phyloP scores from a whole-genome alignment of 2,888 invertebrate genomes.

The Nymphalis c-album region DNA sequence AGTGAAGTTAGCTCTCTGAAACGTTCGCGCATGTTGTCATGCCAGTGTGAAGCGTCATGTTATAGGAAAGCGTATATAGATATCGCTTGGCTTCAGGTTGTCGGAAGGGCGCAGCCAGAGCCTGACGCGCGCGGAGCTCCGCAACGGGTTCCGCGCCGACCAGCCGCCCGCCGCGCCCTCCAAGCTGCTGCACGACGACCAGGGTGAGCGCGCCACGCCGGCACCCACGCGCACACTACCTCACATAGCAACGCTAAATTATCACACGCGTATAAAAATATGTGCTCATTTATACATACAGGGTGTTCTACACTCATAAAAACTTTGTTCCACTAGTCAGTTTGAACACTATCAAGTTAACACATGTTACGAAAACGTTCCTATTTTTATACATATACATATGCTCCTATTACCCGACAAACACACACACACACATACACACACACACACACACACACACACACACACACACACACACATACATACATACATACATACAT shows the following conservation, averaged over 20 bases:
- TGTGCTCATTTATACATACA: background rate
- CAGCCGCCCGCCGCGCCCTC: conserved; percentile 41
- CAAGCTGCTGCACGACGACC: conserved; percentile 69
- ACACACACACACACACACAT: no score
- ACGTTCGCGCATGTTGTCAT: no score
- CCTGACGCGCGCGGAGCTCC: conserved; percentile 68
- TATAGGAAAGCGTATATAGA: no score
- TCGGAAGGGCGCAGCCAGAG: conserved; percentile 73
- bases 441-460: no score
- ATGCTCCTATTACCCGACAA: no score
- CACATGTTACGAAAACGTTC: no score
- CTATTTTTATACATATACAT: no score
- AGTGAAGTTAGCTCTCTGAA: background rate
- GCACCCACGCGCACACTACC: conserved; percentile 1
- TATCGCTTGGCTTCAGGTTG: conserved; percentile 47
- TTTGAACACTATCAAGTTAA: no score
- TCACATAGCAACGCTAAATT: background rate
- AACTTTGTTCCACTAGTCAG: no score
- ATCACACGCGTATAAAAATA: background rate
- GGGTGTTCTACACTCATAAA: no score
- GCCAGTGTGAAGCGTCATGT: background rate
- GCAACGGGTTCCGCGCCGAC: conserved; percentile 59
- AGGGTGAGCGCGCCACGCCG: conserved; percentile 54
- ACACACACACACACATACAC: no score
- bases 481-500: no score